Evolutionary conservation across 2,888 invertebrate species (phyloP).

Genomic region (Drosophila percnosoma): DNA sequence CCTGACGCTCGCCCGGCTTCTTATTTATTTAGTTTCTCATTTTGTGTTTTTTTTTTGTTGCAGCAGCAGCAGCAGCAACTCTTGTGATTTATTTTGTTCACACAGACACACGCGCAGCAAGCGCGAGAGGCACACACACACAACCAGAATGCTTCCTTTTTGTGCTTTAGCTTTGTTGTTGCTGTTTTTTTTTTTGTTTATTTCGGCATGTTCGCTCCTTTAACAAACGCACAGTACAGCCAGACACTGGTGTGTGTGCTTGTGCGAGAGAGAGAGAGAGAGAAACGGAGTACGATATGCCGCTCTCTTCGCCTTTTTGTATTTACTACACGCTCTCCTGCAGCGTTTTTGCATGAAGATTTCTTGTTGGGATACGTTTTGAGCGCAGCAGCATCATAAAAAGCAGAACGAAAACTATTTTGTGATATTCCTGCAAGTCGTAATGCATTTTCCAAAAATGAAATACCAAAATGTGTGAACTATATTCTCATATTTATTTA

Average conservation of each 20-base stretch:
- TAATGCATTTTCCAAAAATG: not conserved
- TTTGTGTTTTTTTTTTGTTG: slow-evolving; percentile 24
- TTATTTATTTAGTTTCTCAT: slow-evolving; percentile 56
- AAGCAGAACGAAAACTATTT: slow-evolving; percentile 8
- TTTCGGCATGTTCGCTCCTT: slow-evolving; percentile 48
- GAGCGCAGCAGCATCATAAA: not conserved
- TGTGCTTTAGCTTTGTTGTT: slow-evolving; percentile 40
- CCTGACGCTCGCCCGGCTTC: slow-evolving; percentile 47
- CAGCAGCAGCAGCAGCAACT: slow-evolving; percentile 36
- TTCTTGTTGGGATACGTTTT: slow-evolving; percentile 28
- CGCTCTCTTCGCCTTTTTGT: slow-evolving; percentile 30
- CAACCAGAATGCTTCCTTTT: slow-evolving; percentile 46
- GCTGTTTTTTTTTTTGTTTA: slow-evolving; percentile 53
- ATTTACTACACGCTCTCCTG: slow-evolving; percentile 53
- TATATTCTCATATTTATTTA: not conserved
- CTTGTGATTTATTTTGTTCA: slow-evolving; percentile 63
- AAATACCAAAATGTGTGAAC: not conserved
- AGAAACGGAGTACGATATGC: slow-evolving; percentile 9
- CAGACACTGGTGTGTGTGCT: slow-evolving; percentile 12
- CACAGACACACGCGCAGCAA: slow-evolving; percentile 26
- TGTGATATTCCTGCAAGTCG: slow-evolving; percentile 3
- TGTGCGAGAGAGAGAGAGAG: slow-evolving; percentile 4
- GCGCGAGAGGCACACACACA: slow-evolving; percentile 12
- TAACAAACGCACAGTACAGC: slow-evolving; percentile 42
- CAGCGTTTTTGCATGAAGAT: slow-evolving; percentile 51